Conservation (phyloP, 2,113 vertebrate genomes). For the Ammodytes marinus region DNA sequence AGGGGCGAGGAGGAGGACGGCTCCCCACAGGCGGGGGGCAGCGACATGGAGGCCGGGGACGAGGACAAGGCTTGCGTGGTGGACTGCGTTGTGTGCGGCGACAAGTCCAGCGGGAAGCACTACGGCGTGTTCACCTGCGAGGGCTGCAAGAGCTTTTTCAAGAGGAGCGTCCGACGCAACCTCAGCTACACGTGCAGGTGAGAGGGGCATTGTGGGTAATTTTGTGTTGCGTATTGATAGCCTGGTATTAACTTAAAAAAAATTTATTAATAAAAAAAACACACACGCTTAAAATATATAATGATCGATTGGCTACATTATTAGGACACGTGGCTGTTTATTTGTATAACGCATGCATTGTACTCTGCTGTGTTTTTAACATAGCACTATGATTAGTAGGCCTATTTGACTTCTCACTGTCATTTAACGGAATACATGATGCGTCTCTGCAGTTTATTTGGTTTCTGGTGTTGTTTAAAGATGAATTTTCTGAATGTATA, state of each 20-base stretch:
- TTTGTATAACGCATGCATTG: no score
- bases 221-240: no score
- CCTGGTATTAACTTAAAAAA: background rate
- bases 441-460: background rate
- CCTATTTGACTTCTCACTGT: no score
- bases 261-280: background rate
- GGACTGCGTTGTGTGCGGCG: conserved; percentile 94
- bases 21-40: conserved; percentile 91
- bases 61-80: conserved; percentile 91
- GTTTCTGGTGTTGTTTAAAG: no score
- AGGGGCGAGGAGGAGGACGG: conserved; percentile 89
- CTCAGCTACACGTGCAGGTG: conserved; percentile 96
- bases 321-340: no score
- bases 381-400: background rate
- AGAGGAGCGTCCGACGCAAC: conserved; percentile 93
- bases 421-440: background rate
- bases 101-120: conserved; percentile 94
- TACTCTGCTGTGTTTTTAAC: background rate
- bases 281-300: background rate
- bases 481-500: background rate
- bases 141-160: conserved; percentile 97
- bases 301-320: no score
- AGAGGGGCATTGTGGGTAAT: conserved; percentile 54
- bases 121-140: conserved; percentile 96
- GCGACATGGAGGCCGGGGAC: conserved; percentile 91